phyloP scores from a whole-genome alignment of 2,113 vertebrate genomes.

The Calyptommatus sinebrachiatus region DNA sequence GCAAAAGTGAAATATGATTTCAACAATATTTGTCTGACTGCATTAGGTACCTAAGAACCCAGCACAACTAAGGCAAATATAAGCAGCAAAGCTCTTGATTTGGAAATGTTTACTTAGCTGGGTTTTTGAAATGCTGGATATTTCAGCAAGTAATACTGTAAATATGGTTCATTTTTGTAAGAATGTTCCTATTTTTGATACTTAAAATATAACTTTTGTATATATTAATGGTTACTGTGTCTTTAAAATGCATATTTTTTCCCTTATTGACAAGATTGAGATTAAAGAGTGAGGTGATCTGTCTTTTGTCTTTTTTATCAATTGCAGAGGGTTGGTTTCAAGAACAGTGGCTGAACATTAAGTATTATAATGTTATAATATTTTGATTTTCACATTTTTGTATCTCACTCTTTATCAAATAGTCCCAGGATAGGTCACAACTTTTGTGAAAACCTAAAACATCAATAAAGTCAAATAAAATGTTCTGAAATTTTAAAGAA shows the following conservation, averaged over 20 bases:
- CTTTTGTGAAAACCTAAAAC: no score
- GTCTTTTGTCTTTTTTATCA: neutral
- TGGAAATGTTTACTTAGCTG: neutral
- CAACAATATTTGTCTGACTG: neutral
- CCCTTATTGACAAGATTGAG: neutral
- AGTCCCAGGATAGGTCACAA: no score
- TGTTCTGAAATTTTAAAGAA: no score
- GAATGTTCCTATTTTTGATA: conserved; percentile 36
- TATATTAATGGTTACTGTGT: neutral
- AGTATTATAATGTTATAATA: neutral
- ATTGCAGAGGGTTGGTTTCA: neutral
- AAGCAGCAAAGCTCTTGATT: neutral
- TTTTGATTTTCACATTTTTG: no score
- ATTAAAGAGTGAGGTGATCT: neutral
- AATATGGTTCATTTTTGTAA: conserved; percentile 26
- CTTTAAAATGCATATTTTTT: neutral
- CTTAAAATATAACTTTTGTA: conserved; percentile 64
- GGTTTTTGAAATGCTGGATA: conserved; percentile 36
- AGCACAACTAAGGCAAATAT: neutral
- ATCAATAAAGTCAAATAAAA: no score
- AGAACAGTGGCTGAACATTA: neutral
- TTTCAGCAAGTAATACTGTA: conserved; percentile 41
- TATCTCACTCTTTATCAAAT: no score
- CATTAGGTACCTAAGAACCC: neutral
- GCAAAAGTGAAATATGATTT: neutral